Percentiles rank a stretch among this genome's conserved stretches.
Evolutionary conservation across 64 coral and sea anemone species (phyloP).

Genomic region (Catalaphyllia jardinei): DNA sequence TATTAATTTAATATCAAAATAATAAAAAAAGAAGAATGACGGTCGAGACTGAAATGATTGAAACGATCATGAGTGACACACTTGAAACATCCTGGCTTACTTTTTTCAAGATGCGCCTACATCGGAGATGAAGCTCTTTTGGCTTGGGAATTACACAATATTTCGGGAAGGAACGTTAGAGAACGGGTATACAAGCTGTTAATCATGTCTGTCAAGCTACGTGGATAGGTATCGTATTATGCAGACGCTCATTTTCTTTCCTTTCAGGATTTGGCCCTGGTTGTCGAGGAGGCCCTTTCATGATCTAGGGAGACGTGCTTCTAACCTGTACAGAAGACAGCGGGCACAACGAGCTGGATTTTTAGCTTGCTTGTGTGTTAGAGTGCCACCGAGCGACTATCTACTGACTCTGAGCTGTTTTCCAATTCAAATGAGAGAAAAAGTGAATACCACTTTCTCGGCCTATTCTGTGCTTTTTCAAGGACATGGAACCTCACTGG

Average conservation of each 20-base stretch:
- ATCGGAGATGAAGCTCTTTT: too few relatives aligned
- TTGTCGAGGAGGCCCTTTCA: background rate
- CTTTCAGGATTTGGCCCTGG: background rate
- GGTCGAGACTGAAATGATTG: too few relatives aligned
- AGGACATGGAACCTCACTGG: background rate
- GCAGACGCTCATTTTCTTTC: background rate
- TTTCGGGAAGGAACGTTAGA: too few relatives aligned
- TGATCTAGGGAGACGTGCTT: background rate
- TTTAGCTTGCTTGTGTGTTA: background rate
- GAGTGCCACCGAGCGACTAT: background rate
- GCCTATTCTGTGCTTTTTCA: background rate
- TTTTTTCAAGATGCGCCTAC: too few relatives aligned
- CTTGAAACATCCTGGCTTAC: too few relatives aligned
- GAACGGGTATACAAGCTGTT: too few relatives aligned
- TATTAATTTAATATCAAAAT: too few relatives aligned
- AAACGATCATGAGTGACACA: too few relatives aligned
- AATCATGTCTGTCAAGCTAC: background rate
- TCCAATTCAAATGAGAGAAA: background rate
- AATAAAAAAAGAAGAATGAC: too few relatives aligned
- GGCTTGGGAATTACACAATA: too few relatives aligned
- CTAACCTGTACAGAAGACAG: background rate
- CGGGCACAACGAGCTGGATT: background rate
- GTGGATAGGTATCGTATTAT: background rate
- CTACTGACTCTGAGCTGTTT: background rate
- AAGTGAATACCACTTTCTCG: background rate